Conservation (phyloP, 2,888 invertebrate genomes). For the Villa cingulata region DNA sequence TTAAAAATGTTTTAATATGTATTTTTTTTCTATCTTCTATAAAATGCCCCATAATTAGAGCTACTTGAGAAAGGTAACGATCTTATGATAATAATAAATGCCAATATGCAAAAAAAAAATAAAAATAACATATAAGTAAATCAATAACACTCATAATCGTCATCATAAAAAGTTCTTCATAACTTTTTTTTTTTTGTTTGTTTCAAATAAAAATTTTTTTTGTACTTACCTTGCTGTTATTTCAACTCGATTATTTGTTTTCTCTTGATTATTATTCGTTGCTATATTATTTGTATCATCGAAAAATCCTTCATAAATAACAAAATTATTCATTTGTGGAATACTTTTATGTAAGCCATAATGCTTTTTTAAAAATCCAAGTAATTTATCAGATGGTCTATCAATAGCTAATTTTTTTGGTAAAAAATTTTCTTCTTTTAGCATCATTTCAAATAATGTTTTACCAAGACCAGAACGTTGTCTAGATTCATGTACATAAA, state of each 20-base stretch:
- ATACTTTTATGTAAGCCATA: slow-evolving; percentile 52
- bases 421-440: slow-evolving; percentile 51
- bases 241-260: slow-evolving; percentile 18
- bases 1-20: neutral
- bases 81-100: too few species aligned
- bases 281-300: slow-evolving; percentile 18
- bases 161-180: too few species aligned
- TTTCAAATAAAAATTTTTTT: neutral
- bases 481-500: slow-evolving; percentile 71
- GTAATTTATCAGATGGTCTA: slow-evolving; percentile 79
- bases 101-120: too few species aligned
- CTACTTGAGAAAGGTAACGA: too few species aligned
- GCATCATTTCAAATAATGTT: slow-evolving; percentile 74
- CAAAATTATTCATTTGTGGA: slow-evolving; percentile 78
- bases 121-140: too few species aligned
- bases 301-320: slow-evolving; percentile 73
- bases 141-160: too few species aligned
- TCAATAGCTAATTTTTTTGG: slow-evolving; percentile 78
- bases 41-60: too few species aligned
- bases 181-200: too few species aligned
- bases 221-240: slow-evolving; percentile 31
- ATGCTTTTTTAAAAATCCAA: slow-evolving; percentile 72
- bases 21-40: neutral
- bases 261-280: slow-evolving; percentile 19
- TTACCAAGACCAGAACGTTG: slow-evolving; percentile 81